These are phyloP conservation scores for Spheniscus humboldti DNA, from an alignment of 2,797 vertebrate genomes.

Conservation along the genomic window DNA sequence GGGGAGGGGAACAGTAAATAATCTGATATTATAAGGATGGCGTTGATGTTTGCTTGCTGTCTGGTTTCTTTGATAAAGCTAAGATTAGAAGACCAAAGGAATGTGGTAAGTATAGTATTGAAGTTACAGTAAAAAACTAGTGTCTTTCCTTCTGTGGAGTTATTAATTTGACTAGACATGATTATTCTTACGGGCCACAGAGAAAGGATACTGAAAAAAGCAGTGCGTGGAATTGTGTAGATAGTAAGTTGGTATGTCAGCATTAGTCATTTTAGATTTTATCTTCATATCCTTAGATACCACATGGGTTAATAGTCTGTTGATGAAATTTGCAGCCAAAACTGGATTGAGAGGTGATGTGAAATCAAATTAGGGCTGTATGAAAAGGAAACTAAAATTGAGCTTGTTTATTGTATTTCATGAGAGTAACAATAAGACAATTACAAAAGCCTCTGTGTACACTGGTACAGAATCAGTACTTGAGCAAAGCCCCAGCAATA, in stretches of 20 bases:
- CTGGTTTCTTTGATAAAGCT: not conserved
- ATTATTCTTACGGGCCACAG: not conserved
- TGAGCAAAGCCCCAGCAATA: not conserved
- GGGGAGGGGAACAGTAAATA: not conserved
- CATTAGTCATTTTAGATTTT: not conserved
- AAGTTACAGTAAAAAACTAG: not conserved
- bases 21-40: not conserved
- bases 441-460: not conserved
- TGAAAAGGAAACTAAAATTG: not conserved
- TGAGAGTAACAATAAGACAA: not conserved
- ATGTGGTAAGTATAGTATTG: not conserved
- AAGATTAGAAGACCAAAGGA: not conserved
- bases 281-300: not conserved
- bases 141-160: not conserved
- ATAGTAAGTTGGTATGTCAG: not conserved
- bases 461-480: not conserved
- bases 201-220: not conserved
- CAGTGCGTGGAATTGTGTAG: not conserved
- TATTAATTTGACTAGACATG: not conserved
- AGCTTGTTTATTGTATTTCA: not conserved
- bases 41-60: not conserved
- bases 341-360: not conserved
- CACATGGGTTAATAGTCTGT: not conserved
- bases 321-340: constrained; percentile 10
- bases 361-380: not conserved